Evolutionary conservation across 2,797 vertebrate genomes (phyloP).

Genomic region (Yasuhikotakia modesta): DNA sequence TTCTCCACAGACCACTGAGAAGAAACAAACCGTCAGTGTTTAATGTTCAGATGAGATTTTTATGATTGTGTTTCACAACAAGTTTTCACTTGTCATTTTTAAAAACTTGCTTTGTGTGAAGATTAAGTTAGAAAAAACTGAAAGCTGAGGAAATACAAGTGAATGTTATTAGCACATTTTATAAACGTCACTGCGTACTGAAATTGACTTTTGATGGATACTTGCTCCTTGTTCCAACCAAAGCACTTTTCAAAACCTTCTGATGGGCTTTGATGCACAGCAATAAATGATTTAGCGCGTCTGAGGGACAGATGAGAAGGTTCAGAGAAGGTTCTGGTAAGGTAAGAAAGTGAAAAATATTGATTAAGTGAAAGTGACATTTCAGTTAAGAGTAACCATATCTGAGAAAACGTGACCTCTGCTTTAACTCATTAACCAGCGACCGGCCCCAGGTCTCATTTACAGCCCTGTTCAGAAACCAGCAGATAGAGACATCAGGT

Average conservation of each 20-base stretch:
- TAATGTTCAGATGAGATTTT: conserved; percentile 13
- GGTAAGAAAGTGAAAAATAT: too few relatives aligned
- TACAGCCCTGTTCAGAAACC: too few relatives aligned
- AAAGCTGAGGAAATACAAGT: background rate
- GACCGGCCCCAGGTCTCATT: too few relatives aligned
- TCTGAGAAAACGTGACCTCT: too few relatives aligned
- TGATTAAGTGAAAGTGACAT: too few relatives aligned
- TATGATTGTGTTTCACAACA: background rate
- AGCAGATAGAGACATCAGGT: too few relatives aligned
- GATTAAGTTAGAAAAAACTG: conserved; percentile 6
- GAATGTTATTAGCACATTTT: background rate
- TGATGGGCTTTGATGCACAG: conserved; percentile 11
- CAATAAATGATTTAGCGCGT: background rate
- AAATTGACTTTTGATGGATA: conserved; percentile 3
- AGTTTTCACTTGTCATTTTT: too few relatives aligned
- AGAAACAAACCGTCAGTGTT: conserved; percentile 12
- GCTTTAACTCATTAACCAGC: too few relatives aligned
- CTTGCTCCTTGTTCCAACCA: background rate
- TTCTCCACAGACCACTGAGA: conserved; percentile 10
- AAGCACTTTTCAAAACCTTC: conserved; percentile 7
- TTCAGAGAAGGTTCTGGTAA: too few relatives aligned
- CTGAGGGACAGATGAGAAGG: conserved; percentile 9
- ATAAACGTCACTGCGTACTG: background rate
- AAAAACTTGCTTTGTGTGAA: background rate
- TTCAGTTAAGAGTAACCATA: too few relatives aligned